A percentile compares a stretch with the other conserved stretches of the same genome.
These are phyloP conservation scores for Ochotona curzoniae DNA, from an alignment of 2,113 vertebrate genomes.

Conservation along the genomic window DNA sequence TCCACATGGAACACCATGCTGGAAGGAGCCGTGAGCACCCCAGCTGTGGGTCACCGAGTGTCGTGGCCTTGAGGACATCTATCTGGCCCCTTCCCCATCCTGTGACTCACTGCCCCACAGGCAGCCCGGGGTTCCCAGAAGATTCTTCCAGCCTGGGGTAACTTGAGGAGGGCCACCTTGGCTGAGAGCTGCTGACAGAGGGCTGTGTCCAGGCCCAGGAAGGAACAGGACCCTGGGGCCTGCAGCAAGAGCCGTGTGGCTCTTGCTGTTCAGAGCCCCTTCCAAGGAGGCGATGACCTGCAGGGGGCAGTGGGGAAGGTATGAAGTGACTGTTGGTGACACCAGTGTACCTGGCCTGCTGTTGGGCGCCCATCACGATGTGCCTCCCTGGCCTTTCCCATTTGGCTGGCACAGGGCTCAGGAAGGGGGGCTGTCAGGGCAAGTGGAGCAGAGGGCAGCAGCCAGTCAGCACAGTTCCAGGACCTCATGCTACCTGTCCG, in stretches of 20 bases:
- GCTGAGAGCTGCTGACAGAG: background rate
- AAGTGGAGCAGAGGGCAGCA: background rate
- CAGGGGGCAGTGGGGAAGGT: background rate
- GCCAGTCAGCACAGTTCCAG: background rate
- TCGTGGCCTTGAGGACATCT: background rate
- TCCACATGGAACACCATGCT: background rate
- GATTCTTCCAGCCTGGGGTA: background rate
- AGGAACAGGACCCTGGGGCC: slow-evolving; percentile 29
- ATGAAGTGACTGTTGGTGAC: background rate
- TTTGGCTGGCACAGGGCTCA: accelerated
- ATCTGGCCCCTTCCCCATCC: background rate
- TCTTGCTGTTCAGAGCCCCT: background rate
- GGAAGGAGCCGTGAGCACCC: background rate
- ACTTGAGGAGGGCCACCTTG: background rate
- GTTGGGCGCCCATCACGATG: background rate
- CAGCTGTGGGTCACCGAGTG: accelerated
- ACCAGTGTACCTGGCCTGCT: background rate
- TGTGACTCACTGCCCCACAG: accelerated
- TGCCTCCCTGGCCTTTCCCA: background rate
- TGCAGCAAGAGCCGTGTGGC: background rate
- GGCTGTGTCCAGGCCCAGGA: background rate
- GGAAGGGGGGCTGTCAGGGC: background rate
- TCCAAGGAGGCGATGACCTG: background rate
- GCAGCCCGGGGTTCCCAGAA: background rate
- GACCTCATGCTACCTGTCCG: background rate